Percentiles rank a stretch among this genome's conserved stretches.
Evolutionary conservation across 2,888 invertebrate species (phyloP).

Genomic region (Drosophila yooni): DNA sequence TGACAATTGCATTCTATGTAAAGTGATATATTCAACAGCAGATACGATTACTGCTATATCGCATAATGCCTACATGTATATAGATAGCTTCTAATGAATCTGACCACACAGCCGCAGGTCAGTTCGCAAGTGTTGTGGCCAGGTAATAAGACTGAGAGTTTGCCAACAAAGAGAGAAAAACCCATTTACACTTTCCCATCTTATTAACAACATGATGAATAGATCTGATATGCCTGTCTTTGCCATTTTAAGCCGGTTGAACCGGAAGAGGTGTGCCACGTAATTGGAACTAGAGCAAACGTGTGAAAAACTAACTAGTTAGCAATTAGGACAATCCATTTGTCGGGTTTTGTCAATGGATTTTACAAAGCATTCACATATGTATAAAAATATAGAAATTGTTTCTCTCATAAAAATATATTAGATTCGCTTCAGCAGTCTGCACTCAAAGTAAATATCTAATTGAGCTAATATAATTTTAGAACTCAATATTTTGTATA

Average conservation of each 20-base stretch:
- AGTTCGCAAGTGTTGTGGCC: slow-evolving; percentile 8
- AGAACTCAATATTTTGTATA: background rate
- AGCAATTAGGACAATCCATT: slow-evolving; percentile 46
- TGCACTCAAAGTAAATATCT: background rate
- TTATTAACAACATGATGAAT: slow-evolving; percentile 69
- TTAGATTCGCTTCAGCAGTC: background rate
- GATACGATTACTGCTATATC: slow-evolving; percentile 34
- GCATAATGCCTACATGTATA: background rate
- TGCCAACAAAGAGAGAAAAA: slow-evolving; percentile 19
- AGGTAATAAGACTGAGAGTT: slow-evolving; percentile 28
- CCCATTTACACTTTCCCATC: slow-evolving; percentile 24
- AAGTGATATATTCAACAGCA: slow-evolving; percentile 70
- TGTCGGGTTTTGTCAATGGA: slow-evolving; percentile 13
- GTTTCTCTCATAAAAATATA: background rate
- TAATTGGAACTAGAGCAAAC: slow-evolving; percentile 68
- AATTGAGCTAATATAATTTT: background rate
- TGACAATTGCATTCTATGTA: slow-evolving; percentile 75
- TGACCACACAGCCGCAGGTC: slow-evolving; percentile 62
- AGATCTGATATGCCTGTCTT: slow-evolving; percentile 32
- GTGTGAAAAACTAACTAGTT: slow-evolving; percentile 68
- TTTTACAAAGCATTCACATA: background rate
- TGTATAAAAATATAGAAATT: background rate
- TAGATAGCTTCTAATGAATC: slow-evolving; percentile 31
- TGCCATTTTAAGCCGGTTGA: slow-evolving; percentile 39
- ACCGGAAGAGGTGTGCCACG: slow-evolving; percentile 67